These are phyloP conservation scores for Eustalomyia histrio DNA, from an alignment of 2,888 invertebrate genomes.

Conservation along the genomic window DNA sequence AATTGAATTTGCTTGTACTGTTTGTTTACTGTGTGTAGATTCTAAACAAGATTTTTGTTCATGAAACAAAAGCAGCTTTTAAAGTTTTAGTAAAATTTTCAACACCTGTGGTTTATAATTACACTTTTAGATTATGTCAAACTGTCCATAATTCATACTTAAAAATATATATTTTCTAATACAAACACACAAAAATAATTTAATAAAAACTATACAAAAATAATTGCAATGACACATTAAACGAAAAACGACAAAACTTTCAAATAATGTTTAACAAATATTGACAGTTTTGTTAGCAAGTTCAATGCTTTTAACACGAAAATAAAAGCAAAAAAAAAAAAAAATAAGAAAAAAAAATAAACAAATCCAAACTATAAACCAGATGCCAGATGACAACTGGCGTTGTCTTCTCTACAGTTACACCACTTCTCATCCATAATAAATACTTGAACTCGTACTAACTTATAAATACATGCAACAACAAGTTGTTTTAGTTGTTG, in stretches of 20 bases:
- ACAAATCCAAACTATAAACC: conserved; percentile 33
- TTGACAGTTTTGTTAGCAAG: conserved; percentile 51
- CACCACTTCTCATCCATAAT: neutral
- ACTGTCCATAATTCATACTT: no score
- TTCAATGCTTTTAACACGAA: conserved; percentile 43
- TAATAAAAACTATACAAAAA: no score
- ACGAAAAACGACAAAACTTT: neutral
- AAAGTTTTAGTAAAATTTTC: no score
- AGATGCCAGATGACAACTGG: conserved; percentile 55
- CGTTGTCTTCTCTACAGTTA: conserved; percentile 54
- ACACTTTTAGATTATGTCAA: no score
- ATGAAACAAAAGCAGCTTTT: no score
- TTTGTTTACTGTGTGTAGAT: no score
- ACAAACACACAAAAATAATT: no score
- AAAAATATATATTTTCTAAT: no score
- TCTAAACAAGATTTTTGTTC: no score
- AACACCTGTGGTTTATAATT: no score
- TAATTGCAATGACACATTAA: no score
- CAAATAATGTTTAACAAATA: conserved; percentile 1
- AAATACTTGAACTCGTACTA: neutral
- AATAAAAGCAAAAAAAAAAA: conserved; percentile 20
- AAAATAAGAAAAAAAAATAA: conserved; percentile 14
- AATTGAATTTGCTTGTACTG: no score
- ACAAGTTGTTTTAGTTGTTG: conserved; percentile 59
- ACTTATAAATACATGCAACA: conserved; percentile 11